These are phyloP conservation scores for Notarius quadriscutis DNA, from an alignment of 2,113 vertebrate species.

Conservation along the genomic window DNA sequence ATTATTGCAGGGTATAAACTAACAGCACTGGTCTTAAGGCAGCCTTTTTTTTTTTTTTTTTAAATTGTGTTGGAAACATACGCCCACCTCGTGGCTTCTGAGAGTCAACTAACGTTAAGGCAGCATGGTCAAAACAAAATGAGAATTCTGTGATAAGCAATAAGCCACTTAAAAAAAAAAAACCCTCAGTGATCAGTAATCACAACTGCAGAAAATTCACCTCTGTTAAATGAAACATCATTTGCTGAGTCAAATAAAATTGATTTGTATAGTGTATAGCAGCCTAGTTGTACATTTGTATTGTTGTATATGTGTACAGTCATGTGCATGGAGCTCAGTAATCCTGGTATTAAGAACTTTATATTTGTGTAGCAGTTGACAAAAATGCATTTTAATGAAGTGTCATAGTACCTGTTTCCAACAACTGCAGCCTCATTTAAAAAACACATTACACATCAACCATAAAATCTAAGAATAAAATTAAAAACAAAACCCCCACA, in stretches of 20 bases:
- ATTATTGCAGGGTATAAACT: background rate
- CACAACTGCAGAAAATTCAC: background rate
- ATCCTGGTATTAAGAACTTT: background rate
- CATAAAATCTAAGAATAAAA: background rate
- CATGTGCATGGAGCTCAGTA: background rate
- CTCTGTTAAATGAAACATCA: background rate
- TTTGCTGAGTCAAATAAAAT: background rate
- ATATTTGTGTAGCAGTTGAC: background rate
- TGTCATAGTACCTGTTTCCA: background rate
- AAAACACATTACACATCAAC: too few species aligned
- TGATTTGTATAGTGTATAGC: background rate
- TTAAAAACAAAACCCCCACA: background rate
- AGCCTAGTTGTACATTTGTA: background rate
- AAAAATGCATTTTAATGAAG: background rate
- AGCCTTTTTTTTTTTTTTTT: background rate
- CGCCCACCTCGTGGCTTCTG: slow-evolving; percentile 36
- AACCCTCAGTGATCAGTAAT: background rate
- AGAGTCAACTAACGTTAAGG: slow-evolving; percentile 19
- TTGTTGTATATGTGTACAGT: background rate
- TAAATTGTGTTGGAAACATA: slow-evolving; percentile 29
- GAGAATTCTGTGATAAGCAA: background rate
- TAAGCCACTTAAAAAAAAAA: background rate
- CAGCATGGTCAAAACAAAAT: slow-evolving; percentile 34
- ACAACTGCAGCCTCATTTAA: background rate
- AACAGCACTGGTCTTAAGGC: slow-evolving; percentile 1